phyloP scores from a whole-genome alignment of 2,113 vertebrate genomes.

The Synodontis membranacea region DNA sequence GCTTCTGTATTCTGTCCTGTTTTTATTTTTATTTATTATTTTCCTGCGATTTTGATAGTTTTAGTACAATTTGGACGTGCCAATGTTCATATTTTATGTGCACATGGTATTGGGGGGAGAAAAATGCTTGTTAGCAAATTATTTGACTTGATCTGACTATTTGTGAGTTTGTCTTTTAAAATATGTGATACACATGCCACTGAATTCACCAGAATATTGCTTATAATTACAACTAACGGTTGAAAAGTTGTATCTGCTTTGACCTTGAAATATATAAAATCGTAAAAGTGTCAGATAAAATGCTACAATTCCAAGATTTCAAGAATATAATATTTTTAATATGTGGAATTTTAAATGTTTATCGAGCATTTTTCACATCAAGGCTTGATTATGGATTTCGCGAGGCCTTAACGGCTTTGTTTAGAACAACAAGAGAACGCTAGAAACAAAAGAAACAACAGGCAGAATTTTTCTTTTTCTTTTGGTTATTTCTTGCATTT shows the following conservation, averaged over 20 bases:
- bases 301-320: not conserved
- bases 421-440: not conserved
- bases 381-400: not conserved
- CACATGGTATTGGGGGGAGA: not conserved
- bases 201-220: not conserved
- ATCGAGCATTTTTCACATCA: not conserved
- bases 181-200: not conserved
- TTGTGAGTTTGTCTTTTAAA: not conserved
- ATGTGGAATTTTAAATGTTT: not conserved
- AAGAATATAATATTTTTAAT: not conserved
- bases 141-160: not conserved
- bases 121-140: not conserved
- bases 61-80: not conserved
- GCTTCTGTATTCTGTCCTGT: not conserved
- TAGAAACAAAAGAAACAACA: not conserved
- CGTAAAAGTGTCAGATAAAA: not conserved
- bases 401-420: not conserved
- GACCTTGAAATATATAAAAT: not conserved
- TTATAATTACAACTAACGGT: not conserved
- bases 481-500: too few species aligned
- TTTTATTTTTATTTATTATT: not conserved
- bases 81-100: not conserved
- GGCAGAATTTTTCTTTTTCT: not conserved
- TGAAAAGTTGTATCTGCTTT: slow-evolving; percentile 7
- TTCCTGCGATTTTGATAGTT: not conserved